Evolutionary conservation across 2,113 vertebrate genomes (phyloP).

Genomic region (Smithornis capensis): DNA sequence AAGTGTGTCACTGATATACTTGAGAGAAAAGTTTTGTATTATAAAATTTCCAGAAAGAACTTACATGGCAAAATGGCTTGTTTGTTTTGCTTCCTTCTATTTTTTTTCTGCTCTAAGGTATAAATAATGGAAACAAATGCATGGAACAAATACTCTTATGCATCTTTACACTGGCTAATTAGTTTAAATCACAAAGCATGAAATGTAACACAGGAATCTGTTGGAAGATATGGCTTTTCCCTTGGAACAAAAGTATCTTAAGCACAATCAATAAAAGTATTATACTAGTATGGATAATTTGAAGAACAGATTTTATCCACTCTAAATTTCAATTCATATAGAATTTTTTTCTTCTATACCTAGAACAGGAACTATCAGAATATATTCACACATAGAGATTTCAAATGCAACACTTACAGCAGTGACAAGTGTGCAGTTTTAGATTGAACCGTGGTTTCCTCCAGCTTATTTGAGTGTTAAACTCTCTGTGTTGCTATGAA

Average conservation of each 20-base stretch:
- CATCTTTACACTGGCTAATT: neutral
- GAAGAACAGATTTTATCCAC: neutral
- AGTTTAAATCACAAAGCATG: neutral
- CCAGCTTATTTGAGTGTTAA: neutral
- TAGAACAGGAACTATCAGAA: neutral
- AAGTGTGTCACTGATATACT: neutral
- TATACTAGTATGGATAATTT: neutral
- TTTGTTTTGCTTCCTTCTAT: neutral
- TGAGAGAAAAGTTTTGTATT: neutral
- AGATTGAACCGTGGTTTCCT: neutral
- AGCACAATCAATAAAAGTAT: neutral
- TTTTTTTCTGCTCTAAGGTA: neutral
- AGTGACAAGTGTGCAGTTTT: neutral
- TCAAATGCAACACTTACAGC: neutral
- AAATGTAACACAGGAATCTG: neutral
- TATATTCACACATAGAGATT: neutral
- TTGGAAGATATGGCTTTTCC: neutral
- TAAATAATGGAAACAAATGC: neutral
- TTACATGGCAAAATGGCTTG: neutral
- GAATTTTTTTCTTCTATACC: neutral
- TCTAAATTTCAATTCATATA: neutral
- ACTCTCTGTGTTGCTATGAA: neutral
- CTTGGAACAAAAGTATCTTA: neutral
- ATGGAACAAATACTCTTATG: neutral
- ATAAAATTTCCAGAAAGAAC: neutral